Percentiles rank a stretch among this genome's conserved stretches.
Conservation (phyloP, 2,113 vertebrate species). For the Columba livia region DNA sequence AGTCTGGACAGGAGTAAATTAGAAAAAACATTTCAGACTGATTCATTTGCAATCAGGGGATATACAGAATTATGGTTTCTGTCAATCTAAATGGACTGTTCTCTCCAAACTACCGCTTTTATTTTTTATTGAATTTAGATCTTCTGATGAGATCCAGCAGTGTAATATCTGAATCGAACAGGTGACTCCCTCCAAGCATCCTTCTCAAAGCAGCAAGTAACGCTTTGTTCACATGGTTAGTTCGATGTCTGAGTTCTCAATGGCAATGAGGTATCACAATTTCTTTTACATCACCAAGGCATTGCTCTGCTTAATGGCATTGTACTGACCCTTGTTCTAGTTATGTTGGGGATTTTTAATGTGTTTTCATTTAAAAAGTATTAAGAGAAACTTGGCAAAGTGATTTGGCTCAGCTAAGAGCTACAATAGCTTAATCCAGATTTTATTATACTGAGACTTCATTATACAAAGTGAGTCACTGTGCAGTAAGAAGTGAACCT, state of each 20-base stretch:
- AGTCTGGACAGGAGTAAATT: not conserved
- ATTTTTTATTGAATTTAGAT: not conserved
- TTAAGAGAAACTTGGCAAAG: conserved; percentile 52
- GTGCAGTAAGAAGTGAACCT: not conserved
- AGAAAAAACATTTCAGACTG: not conserved
- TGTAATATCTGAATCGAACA: not conserved
- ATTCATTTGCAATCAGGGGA: not conserved
- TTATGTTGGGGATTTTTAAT: not conserved
- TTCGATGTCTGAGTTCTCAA: not conserved
- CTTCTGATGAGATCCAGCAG: not conserved
- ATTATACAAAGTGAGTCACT: conserved; percentile 2
- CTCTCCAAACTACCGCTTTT: not conserved
- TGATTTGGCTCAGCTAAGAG: conserved; percentile 33
- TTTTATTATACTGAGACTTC: conserved; percentile 49
- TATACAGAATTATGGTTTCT: not conserved
- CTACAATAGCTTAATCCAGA: conserved; percentile 61
- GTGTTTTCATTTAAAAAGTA: conserved; percentile 75
- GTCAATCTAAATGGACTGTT: not conserved
- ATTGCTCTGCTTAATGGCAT: conserved; percentile 49
- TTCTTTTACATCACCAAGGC: conserved; percentile 5
- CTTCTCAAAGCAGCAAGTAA: not conserved
- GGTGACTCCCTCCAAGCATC: not conserved
- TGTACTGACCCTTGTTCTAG: conserved; percentile 58
- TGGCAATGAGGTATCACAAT: not conserved
- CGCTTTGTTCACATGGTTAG: not conserved